phyloP scores from a whole-genome alignment of 2,797 vertebrate genomes.

The Melanotaenia boesemani region DNA sequence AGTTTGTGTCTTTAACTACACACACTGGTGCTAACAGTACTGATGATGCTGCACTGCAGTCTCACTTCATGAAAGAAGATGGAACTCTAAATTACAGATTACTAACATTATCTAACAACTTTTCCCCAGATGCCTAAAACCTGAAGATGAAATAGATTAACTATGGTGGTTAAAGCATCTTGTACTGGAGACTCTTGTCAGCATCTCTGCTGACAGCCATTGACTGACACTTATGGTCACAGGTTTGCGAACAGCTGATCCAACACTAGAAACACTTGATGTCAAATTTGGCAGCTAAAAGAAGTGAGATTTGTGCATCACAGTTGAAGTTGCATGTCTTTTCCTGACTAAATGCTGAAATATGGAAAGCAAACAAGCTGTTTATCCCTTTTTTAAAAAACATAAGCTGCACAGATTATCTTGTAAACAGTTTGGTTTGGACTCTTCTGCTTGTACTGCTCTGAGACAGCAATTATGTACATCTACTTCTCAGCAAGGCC shows the following conservation, averaged over 20 bases:
- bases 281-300: slow-evolving; percentile 49
- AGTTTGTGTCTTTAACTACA: slow-evolving; percentile 16
- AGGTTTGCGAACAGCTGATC: slow-evolving; percentile 21
- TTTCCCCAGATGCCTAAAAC: slow-evolving; percentile 1
- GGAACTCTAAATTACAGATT: slow-evolving; percentile 3
- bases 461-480: slow-evolving; percentile 8
- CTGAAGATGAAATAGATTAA: background rate
- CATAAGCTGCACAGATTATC: slow-evolving; percentile 23
- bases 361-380: background rate
- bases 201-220: background rate
- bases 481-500: slow-evolving; percentile 8
- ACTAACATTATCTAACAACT: background rate
- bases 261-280: slow-evolving; percentile 19
- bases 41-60: slow-evolving; percentile 2
- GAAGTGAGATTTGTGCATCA: background rate
- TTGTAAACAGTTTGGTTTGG: slow-evolving; percentile 13
- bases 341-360: slow-evolving; percentile 19
- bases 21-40: slow-evolving; percentile 12
- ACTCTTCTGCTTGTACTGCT: slow-evolving; percentile 25
- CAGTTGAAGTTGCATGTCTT: slow-evolving; percentile 14
- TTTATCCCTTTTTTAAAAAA: slow-evolving; percentile 13
- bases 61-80: slow-evolving; percentile 15
- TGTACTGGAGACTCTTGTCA: slow-evolving; percentile 4
- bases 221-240: background rate
- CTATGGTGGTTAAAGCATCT: background rate